Evolutionary conservation across 2,113 vertebrate species (phyloP).

Genomic region (zebrafish (Danio rerio)): GRCz12tu NC_133194.1:11395001-11395500

Average conservation of each 20-base stretch:
- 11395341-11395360: not conserved
- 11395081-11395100: constrained; percentile 47
- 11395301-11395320: constrained; percentile 1
- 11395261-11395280: constrained; percentile 16
- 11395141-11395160: constrained; percentile 32
- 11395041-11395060: constrained; percentile 54
- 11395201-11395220: constrained; percentile 39
- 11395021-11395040: constrained; percentile 55
- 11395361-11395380: constrained; percentile 35
- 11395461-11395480: constrained; percentile 32
- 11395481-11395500: constrained; percentile 54
- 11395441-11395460: constrained; percentile 46
- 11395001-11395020: constrained; percentile 43
- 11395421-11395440: constrained; percentile 40
- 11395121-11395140: constrained; percentile 42
- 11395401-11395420: constrained; percentile 43
- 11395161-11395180: constrained; percentile 40
- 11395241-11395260: not conserved
- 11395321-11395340: not conserved
- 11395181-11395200: constrained; percentile 48
- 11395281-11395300: constrained; percentile 38
- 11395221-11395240: constrained; percentile 33
- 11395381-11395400: constrained; percentile 37
- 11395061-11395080: constrained; percentile 48
- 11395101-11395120: constrained; percentile 48